Evolutionary conservation across 2,888 invertebrate species (phyloP).

Genomic region (Caenorhabditis auriculariae): DNA sequence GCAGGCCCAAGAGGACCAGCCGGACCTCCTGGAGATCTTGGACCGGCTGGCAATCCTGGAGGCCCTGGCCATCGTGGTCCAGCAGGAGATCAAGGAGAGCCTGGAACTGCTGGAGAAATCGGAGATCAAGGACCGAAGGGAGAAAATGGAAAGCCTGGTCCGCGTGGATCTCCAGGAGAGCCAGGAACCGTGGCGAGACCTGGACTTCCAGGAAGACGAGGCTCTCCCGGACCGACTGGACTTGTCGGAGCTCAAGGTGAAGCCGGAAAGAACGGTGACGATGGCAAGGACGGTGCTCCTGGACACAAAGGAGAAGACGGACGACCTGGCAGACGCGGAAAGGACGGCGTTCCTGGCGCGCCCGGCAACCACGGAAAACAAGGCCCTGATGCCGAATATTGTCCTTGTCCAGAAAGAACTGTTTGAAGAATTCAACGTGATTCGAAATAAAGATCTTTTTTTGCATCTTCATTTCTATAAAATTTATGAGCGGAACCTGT

Average conservation of each 20-base stretch:
- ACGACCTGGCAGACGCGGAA: slow-evolving; percentile 24
- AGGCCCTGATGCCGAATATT: slow-evolving; percentile 32
- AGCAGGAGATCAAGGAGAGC: slow-evolving; percentile 45
- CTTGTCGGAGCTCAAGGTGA: slow-evolving; percentile 14
- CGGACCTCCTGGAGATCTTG: slow-evolving; percentile 47
- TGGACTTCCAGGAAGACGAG: slow-evolving; percentile 28
- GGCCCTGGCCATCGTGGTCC: slow-evolving; percentile 42
- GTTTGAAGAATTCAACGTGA: no score
- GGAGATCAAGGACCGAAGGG: slow-evolving; percentile 34
- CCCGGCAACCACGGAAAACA: slow-evolving; percentile 26
- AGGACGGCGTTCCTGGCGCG: slow-evolving; percentile 23
- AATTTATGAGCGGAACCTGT: no score
- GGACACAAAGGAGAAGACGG: slow-evolving; percentile 32
- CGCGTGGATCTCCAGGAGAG: slow-evolving; percentile 19
- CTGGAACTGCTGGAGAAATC: slow-evolving; percentile 38
- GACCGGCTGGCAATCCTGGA: slow-evolving; percentile 50
- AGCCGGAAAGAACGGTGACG: slow-evolving; percentile 24
- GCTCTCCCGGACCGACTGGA: slow-evolving; percentile 33
- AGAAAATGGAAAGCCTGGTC: slow-evolving; percentile 17
- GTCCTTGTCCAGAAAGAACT: slow-evolving; percentile 30
- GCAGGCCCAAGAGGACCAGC: slow-evolving; percentile 52
- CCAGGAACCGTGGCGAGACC: slow-evolving; percentile 34
- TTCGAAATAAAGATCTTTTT: no score
- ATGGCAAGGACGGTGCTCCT: slow-evolving; percentile 19
- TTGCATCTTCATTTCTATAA: no score